Base-by-base conservation (phyloP, 2,113 vertebrate genomes). In the Percina caprodes region DNA sequence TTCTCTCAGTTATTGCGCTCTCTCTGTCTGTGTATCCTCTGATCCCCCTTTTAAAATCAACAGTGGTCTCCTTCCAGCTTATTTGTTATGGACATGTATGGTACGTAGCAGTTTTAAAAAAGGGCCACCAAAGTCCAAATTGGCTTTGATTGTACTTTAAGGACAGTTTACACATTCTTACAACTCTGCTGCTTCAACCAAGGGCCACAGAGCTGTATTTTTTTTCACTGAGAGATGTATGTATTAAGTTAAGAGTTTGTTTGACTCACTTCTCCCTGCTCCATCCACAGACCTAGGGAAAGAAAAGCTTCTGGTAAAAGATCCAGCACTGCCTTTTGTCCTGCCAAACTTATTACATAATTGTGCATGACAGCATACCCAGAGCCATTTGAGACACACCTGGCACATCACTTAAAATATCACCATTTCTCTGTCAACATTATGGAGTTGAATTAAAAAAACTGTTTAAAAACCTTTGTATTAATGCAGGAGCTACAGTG, bases 271-370 rank as follows among this genome's bases (percentile, higher is more conserved):
- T 42, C 49, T 69, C 6, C 54, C 19, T 33, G 21, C 10, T 46
- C 24, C 54, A 60, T 67, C 59, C 18, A 59, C 67, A 73, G 52
- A 74, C 14, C 35, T 4, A 14, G 33, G 26, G 24, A 79, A 59
- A 18, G 14, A 55, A 79, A 39, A 18, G 21, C 59, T 48, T 69
- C 60, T 65, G 26, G 79, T 79, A 62, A 75, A 62, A 80, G 33
- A 82, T 80, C 55, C 51, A 54, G 33, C 1, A 46, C 69, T 15
- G 26, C 46, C 23, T 56, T 62, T 19, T 35, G 12, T n/a, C 18
- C 45, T 49, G 23, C 69, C 51, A 54, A 73, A 79, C 54, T 65
- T 69, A 82, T 73, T 65, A 80, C 72, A 59, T 63, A n/a, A n/a
- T n/a, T n/a, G n/a, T n/a, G 30, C 30, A 3, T 30, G 30, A 30